Base-by-base conservation (phyloP, 2,113 vertebrate species). In the Upupa epops region DNA sequence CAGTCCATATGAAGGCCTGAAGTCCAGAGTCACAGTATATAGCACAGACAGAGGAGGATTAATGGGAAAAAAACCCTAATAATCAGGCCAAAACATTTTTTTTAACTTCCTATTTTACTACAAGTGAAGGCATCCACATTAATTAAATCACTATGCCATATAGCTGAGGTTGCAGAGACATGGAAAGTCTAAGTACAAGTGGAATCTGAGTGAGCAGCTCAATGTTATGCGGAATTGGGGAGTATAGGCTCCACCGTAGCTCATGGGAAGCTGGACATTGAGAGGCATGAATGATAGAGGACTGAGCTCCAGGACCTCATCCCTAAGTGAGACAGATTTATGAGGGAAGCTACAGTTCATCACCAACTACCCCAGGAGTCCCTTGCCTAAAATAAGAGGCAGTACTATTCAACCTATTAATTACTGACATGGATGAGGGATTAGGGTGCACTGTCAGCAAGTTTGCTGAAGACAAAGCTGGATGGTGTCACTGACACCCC, bases 221-320 rank as follows among this genome's bases (percentile, higher is more conserved):
- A 48, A 5, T 0, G 1, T 19, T 29, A 26, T 2, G 8, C 21
- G 80, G 36, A 32, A 14, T 10, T 5, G 11, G 31, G 2, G 3
- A 21, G 5, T 45, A 22, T 7, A 52, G 77, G 18, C 21, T 59
- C 13, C 73, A 31, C 32, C 7, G 34, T 3, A 29, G 18, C 24
- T 8, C 14, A 36, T 1, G 8, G 9, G 31, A 31, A 28, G 28
- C 22, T 61, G 29, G 20, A 8, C 24, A 18, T 51, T 42, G 64
- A 60, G 24, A 4, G 46, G 4, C n/a, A 10, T 0, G 5, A 75
- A 40, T 14, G 21, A 20, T 6, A 36, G 12, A 20, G 8, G 37
- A 4, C 8, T 52, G 71, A 90, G 51, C 20, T 37, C 18, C 55
- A 48, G 55, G 14, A 69, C 19, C 5, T 16, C 5, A 16, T 16